Base-by-base conservation (phyloP, 1,140 invertebrate genomes). In the Lepidurus apus region DNA sequence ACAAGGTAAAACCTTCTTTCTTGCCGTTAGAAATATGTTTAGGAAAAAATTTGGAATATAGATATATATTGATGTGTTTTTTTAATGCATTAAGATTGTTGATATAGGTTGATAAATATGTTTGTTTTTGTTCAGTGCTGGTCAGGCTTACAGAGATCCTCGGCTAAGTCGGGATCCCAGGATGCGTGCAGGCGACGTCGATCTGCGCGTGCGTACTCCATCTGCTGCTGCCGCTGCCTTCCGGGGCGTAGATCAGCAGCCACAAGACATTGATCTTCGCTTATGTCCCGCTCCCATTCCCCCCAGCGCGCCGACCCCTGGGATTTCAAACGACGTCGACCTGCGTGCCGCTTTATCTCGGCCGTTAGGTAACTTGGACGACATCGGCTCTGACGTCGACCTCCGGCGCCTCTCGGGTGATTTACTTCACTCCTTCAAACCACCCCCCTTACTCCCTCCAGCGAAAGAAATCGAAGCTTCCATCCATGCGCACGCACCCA, bases 401-500 rank as follows among this genome's bases (percentile, higher is more conserved):
- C 87, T 93, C 75, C 87, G 93, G n/a, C 80, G 81, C 34, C 87
- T 88, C 43, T 83, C 92, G 79, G 87, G 87, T 17, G 92, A 93
- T 84, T 87, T 93, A 75, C 87, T 92, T 17, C 76, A 80, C 43
- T 87, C 88, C 45, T 83, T 92, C 79, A 65, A 65, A 21, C 87
- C 87, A 43, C 82, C 93, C 77, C 92, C 92, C 1, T 93, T 94
- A 81, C 92, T 93, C 83, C 89, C 91, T 1, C 92, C 93, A 2
- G 93, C 93, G 43, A 93, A 90, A 1, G 93, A 95, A 86, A 94
- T 95, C 77, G 91, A 94, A 82, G 93, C 91, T 7, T 93, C 92
- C 11, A 88, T 93, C 43, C 89, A 89, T 43, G 91, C 91, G 75
- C 93, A 95, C 85, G 89, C 90, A 0, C 91, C 91, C 1, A 90